Percentiles rank a stretch among this genome's conserved stretches.
phyloP scores from a whole-genome alignment of 2,888 invertebrate species.

The Pseudoips prasinana region DNA sequence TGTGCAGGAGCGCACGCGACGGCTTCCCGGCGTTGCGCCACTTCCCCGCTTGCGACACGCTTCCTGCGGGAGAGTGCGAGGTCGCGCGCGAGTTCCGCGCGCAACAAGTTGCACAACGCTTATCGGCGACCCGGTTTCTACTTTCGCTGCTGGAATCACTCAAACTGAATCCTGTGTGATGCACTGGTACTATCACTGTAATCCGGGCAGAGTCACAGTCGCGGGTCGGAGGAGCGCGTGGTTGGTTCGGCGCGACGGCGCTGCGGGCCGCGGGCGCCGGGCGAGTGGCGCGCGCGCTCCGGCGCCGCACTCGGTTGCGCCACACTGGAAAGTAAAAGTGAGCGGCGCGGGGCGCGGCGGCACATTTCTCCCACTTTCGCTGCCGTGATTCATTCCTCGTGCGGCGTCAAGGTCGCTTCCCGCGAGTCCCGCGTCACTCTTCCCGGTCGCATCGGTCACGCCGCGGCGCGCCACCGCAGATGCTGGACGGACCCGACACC shows the following conservation, averaged over 20 bases:
- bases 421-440: slow-evolving; percentile 58
- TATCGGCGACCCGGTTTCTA: slow-evolving; percentile 69
- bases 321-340: slow-evolving; percentile 81
- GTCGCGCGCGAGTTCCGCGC: slow-evolving; percentile 73
- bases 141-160: slow-evolving; percentile 69
- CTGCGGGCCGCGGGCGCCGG: slow-evolving; percentile 80
- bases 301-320: slow-evolving; percentile 76
- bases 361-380: slow-evolving; percentile 82
- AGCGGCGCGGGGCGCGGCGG: slow-evolving; percentile 73
- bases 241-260: slow-evolving; percentile 71
- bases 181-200: slow-evolving; percentile 76
- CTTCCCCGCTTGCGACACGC: slow-evolving; percentile 77
- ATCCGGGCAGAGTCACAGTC: slow-evolving; percentile 70
- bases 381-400: slow-evolving; percentile 69
- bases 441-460: slow-evolving; percentile 40
- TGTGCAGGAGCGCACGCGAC: slow-evolving; percentile 60
- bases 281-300: slow-evolving; percentile 74
- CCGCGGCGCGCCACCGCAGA: slow-evolving; percentile 18
- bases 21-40: slow-evolving; percentile 76
- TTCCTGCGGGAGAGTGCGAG: slow-evolving; percentile 79
- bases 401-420: slow-evolving; percentile 73
- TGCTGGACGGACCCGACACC: slow-evolving; percentile 26
- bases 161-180: slow-evolving; percentile 69
- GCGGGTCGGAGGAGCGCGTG: slow-evolving; percentile 50
- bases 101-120: slow-evolving; percentile 70